A percentile compares a stretch with the other conserved stretches of the same genome.
Evolutionary conservation across 2,113 vertebrate species (phyloP).

Genomic region (Ploceus nigricollis): DNA sequence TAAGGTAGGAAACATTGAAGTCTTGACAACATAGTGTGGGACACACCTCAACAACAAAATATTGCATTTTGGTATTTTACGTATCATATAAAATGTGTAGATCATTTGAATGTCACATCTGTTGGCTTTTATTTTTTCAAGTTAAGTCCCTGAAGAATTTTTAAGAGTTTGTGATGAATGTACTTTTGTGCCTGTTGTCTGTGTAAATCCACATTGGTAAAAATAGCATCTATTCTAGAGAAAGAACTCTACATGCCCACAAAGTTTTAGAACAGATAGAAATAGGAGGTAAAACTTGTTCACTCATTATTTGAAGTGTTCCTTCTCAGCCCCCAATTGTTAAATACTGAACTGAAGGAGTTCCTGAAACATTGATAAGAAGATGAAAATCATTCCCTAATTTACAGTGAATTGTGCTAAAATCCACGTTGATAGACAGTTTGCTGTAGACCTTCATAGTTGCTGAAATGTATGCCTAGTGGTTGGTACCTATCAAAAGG

Average conservation of each 20-base stretch:
- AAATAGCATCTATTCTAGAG: not conserved
- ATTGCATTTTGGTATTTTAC: not conserved
- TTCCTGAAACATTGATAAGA: slow-evolving; percentile 56
- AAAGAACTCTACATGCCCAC: not conserved
- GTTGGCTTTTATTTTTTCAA: not conserved
- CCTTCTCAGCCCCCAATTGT: slow-evolving; percentile 25
- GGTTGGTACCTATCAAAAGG: slow-evolving; percentile 71
- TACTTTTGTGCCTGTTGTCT: not conserved
- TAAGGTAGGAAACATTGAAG: not conserved
- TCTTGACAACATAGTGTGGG: not conserved
- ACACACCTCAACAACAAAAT: not conserved
- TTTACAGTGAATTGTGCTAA: slow-evolving; percentile 65
- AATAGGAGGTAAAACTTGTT: not conserved
- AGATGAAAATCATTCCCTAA: slow-evolving; percentile 62
- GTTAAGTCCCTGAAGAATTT: not conserved
- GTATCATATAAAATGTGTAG: not conserved
- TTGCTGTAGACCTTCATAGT: slow-evolving; percentile 57
- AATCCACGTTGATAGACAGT: slow-evolving; percentile 61
- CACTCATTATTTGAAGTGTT: slow-evolving; percentile 39
- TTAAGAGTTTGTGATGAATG: not conserved
- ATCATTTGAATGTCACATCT: not conserved
- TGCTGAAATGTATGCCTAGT: slow-evolving; percentile 59
- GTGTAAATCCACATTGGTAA: not conserved
- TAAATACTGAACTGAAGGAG: slow-evolving; percentile 57
- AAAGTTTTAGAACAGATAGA: not conserved